phyloP scores from a whole-genome alignment of 1,140 invertebrate species.

The Drosophila prosaltans region DNA sequence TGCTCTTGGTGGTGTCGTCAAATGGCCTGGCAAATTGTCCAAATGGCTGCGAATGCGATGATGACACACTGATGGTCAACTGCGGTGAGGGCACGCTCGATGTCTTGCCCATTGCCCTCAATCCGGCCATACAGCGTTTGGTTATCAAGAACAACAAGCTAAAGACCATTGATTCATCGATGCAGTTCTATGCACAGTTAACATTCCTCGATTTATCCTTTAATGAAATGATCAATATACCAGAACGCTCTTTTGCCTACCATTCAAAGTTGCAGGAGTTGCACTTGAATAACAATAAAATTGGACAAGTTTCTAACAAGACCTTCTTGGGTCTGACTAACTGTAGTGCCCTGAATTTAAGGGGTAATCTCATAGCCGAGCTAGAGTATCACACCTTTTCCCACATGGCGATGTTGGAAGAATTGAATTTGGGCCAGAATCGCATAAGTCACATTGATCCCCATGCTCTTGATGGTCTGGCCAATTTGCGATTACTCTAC shows the following conservation, averaged over 20 bases:
- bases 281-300: conserved; percentile 92
- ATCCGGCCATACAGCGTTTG: conserved; percentile 93
- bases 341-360: conserved; percentile 90
- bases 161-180: conserved; percentile 92
- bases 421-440: conserved; percentile 94
- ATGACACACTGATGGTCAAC: conserved; percentile 93
- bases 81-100: conserved; percentile 93
- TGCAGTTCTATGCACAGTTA: conserved; percentile 93
- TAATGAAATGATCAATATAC: conserved; percentile 92
- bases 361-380: conserved; percentile 92
- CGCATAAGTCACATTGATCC: conserved; percentile 91
- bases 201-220: conserved; percentile 92
- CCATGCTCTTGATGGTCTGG: conserved; percentile 90
- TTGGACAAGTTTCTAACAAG: conserved; percentile 90
- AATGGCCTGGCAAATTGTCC: conserved; percentile 87
- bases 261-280: conserved; percentile 92
- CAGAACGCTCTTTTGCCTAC: conserved; percentile 89
- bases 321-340: conserved; percentile 91
- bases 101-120: conserved; percentile 94
- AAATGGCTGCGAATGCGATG: conserved; percentile 92
- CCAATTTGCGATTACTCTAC: conserved; percentile 89
- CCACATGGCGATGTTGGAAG: conserved; percentile 89
- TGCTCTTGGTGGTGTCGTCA: conserved; percentile 37
- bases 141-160: conserved; percentile 93
- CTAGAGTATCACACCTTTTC: conserved; percentile 90